Conservation (phyloP, 2,888 invertebrate genomes). For the Erebia epiphron region DNA sequence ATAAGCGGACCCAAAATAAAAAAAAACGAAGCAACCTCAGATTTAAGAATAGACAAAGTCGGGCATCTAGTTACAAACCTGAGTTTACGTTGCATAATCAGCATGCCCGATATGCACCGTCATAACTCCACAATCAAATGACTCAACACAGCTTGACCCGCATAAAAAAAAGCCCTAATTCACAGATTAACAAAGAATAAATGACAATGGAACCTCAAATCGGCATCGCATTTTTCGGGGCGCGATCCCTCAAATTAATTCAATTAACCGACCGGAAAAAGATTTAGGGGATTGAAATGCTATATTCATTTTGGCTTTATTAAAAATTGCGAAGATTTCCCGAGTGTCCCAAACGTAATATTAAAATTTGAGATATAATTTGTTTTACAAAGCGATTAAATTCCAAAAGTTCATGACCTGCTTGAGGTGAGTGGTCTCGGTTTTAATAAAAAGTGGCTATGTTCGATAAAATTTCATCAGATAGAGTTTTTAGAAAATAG, state of each 20-base stretch:
- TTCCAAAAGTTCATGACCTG: conserved; percentile 1
- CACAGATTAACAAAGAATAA: conserved; percentile 29
- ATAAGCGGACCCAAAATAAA: no score
- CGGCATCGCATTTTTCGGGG: conserved; percentile 33
- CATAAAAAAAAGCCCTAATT: conserved; percentile 28
- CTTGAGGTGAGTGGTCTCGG: conserved; percentile 1
- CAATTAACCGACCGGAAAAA: conserved; percentile 39
- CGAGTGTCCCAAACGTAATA: conserved; percentile 17
- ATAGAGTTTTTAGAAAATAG: neutral
- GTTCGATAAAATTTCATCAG: neutral
- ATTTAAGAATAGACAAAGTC: no score
- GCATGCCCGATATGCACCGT: no score
- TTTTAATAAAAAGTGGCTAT: neutral
- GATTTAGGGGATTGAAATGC: conserved; percentile 36
- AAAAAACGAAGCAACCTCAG: no score
- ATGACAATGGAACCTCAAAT: conserved; percentile 33
- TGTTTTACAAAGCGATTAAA: conserved; percentile 20
- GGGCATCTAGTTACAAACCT: no score
- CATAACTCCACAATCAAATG: neutral
- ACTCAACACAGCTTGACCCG: neutral
- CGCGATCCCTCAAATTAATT: conserved; percentile 41
- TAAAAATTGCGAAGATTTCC: conserved; percentile 32
- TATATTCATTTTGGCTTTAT: conserved; percentile 31
- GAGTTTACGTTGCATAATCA: no score
- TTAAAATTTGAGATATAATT: conserved; percentile 16